Evolutionary conservation across 2,113 vertebrate genomes (phyloP), one percentile per base, ranked within the genome.

Genomic region (Rhinoptilus africanus): DNA sequence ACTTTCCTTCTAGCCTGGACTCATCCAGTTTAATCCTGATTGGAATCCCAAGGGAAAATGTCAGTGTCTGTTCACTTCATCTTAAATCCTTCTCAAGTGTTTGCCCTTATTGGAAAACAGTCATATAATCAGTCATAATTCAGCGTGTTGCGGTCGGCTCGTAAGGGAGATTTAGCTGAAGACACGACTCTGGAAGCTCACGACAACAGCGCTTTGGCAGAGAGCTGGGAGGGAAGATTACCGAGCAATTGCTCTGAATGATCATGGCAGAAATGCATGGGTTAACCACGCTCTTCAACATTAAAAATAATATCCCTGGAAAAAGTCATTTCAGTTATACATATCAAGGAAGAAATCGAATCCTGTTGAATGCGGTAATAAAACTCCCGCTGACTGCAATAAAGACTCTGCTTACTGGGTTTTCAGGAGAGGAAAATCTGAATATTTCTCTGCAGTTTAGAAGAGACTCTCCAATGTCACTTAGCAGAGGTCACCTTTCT

Each of bases 11-110:
- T 51, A 63, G 62, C 41, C 47, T 73, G 81, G 73, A 75, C 71
- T 84, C 85, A 26, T 1, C 3, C 57, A 59, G 32, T 71, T 93
- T 86, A 96, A 96, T 94, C 95, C 75, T 77, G 63, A 54, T 35
- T 81, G 68, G 64, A 92, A 96, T 96, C 92, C 75, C 68, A 60
- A 78, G 79, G 85, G 85, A 92, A 92, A 92, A 94, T 24, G 64
- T 41, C 74, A 87, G 21, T 62, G 85, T 71, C 82, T 68, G 77
- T 72, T 93, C 54, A 19, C 66, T 82, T 95, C 67, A 80, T 80
- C 72, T 62, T 84, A 93, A 95, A 96, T 94, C 93, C 85, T 32
- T 92, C 78, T 57, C 63, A 47, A 83, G 71, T 57, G 54, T 41
- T 90, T 80, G 75, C 85, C 68, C 82, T 76, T 91, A 54, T 71